Percentiles rank a stretch among this genome's conserved stretches.
Evolutionary conservation across 1,140 invertebrate genomes (phyloP).

Genomic region (Drosophila watanabei): DNA sequence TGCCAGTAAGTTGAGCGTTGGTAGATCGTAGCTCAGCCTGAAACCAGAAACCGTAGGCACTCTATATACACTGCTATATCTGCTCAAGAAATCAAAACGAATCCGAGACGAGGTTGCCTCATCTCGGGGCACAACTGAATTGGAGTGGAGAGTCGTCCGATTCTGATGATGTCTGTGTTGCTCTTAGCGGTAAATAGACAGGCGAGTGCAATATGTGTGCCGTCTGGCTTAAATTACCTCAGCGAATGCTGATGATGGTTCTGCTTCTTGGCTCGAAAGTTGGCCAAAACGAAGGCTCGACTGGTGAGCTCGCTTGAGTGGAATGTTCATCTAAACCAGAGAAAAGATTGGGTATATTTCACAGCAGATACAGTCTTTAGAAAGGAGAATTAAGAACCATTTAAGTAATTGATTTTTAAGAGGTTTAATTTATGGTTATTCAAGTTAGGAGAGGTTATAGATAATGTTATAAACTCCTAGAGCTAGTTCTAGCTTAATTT

Average conservation of each 20-base stretch:
- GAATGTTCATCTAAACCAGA: slow-evolving; percentile 27
- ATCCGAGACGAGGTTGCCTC: slow-evolving; percentile 38
- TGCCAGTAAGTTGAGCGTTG: slow-evolving; percentile 37
- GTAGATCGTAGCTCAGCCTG: slow-evolving; percentile 30
- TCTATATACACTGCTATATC: neutral
- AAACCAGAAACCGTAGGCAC: slow-evolving; percentile 65
- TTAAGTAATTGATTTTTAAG: slow-evolving; percentile 2
- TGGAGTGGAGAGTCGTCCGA: slow-evolving; percentile 54
- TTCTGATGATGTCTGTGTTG: slow-evolving; percentile 66
- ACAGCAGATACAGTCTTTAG: too few species aligned
- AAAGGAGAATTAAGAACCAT: neutral
- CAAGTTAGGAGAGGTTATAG: fast-evolving
- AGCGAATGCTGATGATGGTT: slow-evolving; percentile 67
- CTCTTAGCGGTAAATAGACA: slow-evolving; percentile 80
- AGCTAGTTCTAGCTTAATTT: neutral
- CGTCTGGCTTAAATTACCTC: slow-evolving; percentile 71
- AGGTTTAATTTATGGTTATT: neutral
- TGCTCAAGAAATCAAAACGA: slow-evolving; percentile 47
- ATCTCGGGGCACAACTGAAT: slow-evolving; percentile 33
- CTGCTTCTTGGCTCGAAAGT: slow-evolving; percentile 66
- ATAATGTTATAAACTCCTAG: neutral
- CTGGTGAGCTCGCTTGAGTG: slow-evolving; percentile 54
- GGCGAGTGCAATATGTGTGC: slow-evolving; percentile 31
- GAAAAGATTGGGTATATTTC: neutral
- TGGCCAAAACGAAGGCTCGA: slow-evolving; percentile 40